These are phyloP conservation scores for Antrozous pallidus DNA, from an alignment of 2,797 vertebrate genomes.

Conservation along the genomic window DNA sequence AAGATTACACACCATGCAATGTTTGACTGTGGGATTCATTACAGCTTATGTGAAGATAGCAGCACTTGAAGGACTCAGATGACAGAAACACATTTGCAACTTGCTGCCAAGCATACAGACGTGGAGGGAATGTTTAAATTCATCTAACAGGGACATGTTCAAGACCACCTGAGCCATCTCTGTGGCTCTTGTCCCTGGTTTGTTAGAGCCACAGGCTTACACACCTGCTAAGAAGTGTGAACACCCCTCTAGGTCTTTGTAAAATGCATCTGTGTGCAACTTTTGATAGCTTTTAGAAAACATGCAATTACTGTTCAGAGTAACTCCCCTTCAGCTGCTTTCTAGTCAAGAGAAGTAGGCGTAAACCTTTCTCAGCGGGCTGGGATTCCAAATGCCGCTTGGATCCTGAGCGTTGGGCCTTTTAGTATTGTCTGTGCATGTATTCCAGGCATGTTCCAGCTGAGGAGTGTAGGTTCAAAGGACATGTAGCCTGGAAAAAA, in stretches of 20 bases:
- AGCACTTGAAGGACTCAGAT: constrained; percentile 74
- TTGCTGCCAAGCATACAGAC: constrained; percentile 66
- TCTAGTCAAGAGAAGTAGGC: constrained; percentile 75
- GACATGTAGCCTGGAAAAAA: constrained; percentile 62
- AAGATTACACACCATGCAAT: constrained; percentile 24
- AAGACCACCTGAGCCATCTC: constrained; percentile 67
- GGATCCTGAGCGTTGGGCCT: constrained; percentile 62
- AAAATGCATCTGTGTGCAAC: constrained; percentile 75
- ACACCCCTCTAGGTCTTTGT: constrained; percentile 61
- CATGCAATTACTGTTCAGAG: constrained; percentile 72
- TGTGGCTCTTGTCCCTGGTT: constrained; percentile 73
- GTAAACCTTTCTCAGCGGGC: constrained; percentile 78
- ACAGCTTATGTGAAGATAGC: constrained; percentile 63
- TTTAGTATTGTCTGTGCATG: constrained; percentile 69
- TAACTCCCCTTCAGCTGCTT: constrained; percentile 74
- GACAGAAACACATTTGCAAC: constrained; percentile 65
- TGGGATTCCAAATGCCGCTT: constrained; percentile 75
- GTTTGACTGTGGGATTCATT: constrained; percentile 63
- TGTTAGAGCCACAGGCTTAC: constrained; percentile 75
- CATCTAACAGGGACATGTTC: constrained; percentile 64
- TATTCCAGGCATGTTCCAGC: constrained; percentile 68
- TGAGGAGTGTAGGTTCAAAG: constrained; percentile 71
- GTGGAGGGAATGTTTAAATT: constrained; percentile 76
- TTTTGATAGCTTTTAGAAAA: constrained; percentile 77
- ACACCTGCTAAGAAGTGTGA: constrained; percentile 77